Base-by-base conservation (phyloP, 2,113 vertebrate species). In the Nansenia antarctica region DNA sequence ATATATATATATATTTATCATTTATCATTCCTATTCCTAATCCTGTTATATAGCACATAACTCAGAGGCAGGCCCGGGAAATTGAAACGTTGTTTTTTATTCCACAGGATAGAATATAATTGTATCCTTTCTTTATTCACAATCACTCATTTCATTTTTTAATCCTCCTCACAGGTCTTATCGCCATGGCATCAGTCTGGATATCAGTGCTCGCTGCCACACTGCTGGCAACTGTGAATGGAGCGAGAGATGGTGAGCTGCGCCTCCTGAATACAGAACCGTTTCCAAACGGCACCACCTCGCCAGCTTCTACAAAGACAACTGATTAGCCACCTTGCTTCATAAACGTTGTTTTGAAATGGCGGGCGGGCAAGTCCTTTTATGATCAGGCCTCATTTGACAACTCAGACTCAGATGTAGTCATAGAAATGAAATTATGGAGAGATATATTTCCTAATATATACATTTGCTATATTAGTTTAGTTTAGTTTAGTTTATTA, bases 181-280 rank as follows among this genome's bases (percentile, higher is more conserved):
- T 76, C 78, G 73, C 71, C 79, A 93, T 92, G 92, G 77, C 73
- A 60, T 79, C 73, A 26, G 69, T 71, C 26, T 82, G 80, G 88
- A 37, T 75, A 76, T 77, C 68, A 62, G 68, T 81, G 67, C 72
- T 82, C 71, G 63, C 76, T 59, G 6, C 55, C 15, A n/a, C 80
- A 49, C 74, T 89, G 70, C 70, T 84, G 81, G 62, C 54, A 2
- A 76, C 76, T 63, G 72, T 71, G 63, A 78, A 73, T 14, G 68
- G 37, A 30, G 74, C 49, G 24, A 67, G 59, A 82, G 78, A 63
- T 61, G 82, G 92, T 93, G 65, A 88, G 86, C 77, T 59, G 62
- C 47, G 39, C 35, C 60, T 34, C 71, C 26, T 4, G 15, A 39
- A 11, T 60, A 8, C 67, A 78, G 68, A 11, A n/a, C 60, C 49